These are phyloP conservation scores for Passer domesticus DNA, from an alignment of 2,113 vertebrate genomes.

Conservation along the genomic window DNA sequence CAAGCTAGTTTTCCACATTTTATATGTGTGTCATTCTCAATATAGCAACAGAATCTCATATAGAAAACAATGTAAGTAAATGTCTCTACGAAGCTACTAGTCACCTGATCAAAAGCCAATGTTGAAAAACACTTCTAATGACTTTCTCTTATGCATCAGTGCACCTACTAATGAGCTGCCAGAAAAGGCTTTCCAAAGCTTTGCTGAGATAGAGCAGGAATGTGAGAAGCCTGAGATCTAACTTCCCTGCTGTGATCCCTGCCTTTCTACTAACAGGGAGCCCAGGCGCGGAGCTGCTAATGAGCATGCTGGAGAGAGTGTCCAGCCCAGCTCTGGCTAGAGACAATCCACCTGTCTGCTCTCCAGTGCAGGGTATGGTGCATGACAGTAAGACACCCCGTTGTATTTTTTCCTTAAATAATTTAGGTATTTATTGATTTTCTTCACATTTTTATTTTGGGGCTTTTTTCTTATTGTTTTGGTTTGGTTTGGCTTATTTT, in stretches of 20 bases:
- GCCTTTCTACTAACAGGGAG: conserved; percentile 97
- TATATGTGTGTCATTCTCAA: conserved; percentile 80
- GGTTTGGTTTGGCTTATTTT: background rate
- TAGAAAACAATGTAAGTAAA: conserved; percentile 85
- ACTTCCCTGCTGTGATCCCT: conserved; percentile 98
- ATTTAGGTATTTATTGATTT: conserved; percentile 96
- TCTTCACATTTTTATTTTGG: conserved; percentile 72
- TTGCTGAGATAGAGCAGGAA: conserved; percentile 92
- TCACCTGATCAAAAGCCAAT: conserved; percentile 95
- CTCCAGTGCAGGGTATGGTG: conserved; percentile 82
- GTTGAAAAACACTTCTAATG: conserved; percentile 98
- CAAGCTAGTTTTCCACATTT: conserved; percentile 79
- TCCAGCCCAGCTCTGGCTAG: conserved; percentile 77
- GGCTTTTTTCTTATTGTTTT: background rate
- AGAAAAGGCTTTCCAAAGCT: conserved; percentile 95
- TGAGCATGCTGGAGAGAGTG: conserved; percentile 92
- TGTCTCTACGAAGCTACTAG: conserved; percentile 84
- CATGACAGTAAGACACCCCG: conserved; percentile 87
- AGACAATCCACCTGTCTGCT: conserved; percentile 93
- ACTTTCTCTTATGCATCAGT: conserved; percentile 99
- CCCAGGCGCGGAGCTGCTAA: conserved; percentile 89
- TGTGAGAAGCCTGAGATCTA: conserved; percentile 95
- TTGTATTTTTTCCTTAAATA: conserved; percentile 94
- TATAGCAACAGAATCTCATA: conserved; percentile 80
- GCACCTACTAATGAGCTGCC: conserved; percentile 99